Evolutionary conservation across 1,140 invertebrate species (phyloP).

Genomic region (Dreissena rostriformis): DNA sequence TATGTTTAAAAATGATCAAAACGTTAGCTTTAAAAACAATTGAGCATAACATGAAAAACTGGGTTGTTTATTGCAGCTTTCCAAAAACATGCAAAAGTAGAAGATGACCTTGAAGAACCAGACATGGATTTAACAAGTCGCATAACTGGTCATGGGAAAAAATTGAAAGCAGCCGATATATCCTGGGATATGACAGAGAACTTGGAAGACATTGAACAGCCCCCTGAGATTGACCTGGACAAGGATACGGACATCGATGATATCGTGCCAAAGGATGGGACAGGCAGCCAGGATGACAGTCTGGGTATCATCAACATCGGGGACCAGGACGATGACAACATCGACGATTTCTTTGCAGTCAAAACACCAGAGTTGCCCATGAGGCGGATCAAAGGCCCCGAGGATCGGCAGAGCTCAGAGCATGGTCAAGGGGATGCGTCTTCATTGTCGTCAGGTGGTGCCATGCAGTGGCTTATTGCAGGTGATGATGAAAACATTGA

Average conservation of each 20-base stretch:
- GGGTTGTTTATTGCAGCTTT: no score
- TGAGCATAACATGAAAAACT: no score
- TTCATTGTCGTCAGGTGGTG: background rate
- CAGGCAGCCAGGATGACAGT: background rate
- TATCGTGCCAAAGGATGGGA: background rate
- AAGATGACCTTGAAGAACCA: no score
- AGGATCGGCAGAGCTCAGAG: background rate
- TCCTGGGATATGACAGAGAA: constrained; percentile 42
- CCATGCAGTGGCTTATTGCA: constrained; percentile 5
- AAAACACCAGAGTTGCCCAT: constrained; percentile 50
- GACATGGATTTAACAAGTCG: no score
- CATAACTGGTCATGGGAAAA: background rate
- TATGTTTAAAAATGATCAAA: no score
- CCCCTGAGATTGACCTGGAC: background rate
- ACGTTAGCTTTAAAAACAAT: no score
- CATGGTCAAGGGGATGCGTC: background rate
- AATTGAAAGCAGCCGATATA: constrained; percentile 31
- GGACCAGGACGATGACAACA: constrained; percentile 9
- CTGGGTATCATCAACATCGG: background rate
- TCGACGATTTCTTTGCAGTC: constrained; percentile 44
- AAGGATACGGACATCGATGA: background rate
- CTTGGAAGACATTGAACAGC: constrained; percentile 38
- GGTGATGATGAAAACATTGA: constrained; percentile 12
- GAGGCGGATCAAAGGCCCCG: background rate
- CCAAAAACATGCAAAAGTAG: no score